Conservation (phyloP, 2,797 vertebrate species). For the Mus spretus region DNA sequence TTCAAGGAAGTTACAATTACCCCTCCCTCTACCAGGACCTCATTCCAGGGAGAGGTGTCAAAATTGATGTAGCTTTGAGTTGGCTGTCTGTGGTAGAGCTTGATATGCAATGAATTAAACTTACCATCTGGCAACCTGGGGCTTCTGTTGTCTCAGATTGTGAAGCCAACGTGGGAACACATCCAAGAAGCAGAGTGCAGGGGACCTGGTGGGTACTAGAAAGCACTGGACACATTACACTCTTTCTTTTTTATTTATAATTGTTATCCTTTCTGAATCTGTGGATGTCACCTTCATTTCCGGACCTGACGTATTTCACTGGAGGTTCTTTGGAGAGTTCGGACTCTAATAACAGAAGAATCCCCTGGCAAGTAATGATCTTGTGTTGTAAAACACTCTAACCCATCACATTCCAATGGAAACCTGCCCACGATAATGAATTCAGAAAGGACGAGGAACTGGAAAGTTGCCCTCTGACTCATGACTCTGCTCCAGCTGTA, state of each 20-base stretch:
- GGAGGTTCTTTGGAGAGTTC: not conserved
- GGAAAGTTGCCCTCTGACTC: constrained; percentile 63
- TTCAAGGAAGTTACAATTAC: not conserved
- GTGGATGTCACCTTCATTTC: not conserved
- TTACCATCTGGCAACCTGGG: not conserved
- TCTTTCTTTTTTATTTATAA: not conserved
- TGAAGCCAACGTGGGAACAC: not conserved
- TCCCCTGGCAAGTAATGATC: not conserved
- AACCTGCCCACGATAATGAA: constrained; percentile 17
- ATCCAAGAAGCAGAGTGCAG: not conserved
- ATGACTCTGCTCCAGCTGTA: constrained; percentile 24
- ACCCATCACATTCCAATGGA: not conserved
- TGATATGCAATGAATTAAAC: not conserved
- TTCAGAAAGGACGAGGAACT: constrained; percentile 44
- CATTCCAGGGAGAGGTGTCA: not conserved
- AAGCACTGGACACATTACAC: not conserved
- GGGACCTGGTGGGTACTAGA: not conserved
- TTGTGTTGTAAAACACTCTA: not conserved
- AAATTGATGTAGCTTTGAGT: not conserved
- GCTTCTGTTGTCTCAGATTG: not conserved
- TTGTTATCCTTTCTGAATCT: not conserved
- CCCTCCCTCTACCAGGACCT: not conserved
- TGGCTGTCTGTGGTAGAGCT: not conserved
- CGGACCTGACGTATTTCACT: not conserved
- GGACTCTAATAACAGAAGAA: constrained; percentile 9